Percentiles rank a stretch among this genome's conserved stretches.
These are phyloP conservation scores for Symphodus melops DNA, from an alignment of 2,113 vertebrate species.

Conservation along the genomic window DNA sequence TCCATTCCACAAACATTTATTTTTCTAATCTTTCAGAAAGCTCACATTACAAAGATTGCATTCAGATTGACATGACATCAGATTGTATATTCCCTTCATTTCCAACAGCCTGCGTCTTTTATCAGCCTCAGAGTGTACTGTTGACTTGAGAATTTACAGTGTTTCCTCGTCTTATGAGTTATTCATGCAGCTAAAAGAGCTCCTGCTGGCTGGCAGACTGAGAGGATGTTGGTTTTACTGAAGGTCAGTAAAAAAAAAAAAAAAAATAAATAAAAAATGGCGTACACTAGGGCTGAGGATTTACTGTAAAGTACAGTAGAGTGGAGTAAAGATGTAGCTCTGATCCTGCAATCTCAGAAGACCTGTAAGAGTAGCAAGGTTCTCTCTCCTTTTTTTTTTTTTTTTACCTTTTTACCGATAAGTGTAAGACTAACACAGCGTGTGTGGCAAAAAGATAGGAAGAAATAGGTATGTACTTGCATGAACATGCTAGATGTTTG, in stretches of 20 bases:
- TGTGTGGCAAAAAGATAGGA: constrained; percentile 2
- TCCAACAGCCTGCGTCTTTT: not conserved
- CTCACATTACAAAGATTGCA: not conserved
- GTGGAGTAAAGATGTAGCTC: constrained; percentile 6
- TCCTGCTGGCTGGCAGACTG: constrained; percentile 35
- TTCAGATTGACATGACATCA: not conserved
- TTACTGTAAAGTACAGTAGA: constrained; percentile 11
- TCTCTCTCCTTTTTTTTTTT: not conserved
- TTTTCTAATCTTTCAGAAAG: not conserved
- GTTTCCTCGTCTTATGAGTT: constrained; percentile 67
- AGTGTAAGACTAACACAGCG: not conserved
- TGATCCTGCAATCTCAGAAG: constrained; percentile 21
- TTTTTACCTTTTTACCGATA: not conserved
- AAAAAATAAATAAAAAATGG: too few species aligned
- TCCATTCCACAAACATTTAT: constrained; percentile 2
- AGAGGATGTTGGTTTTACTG: constrained; percentile 12
- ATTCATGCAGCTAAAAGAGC: constrained; percentile 67
- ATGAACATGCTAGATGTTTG: not conserved
- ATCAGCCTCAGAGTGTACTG: constrained; percentile 12
- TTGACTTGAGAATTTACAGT: constrained; percentile 54
- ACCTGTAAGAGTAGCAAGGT: not conserved
- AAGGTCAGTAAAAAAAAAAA: constrained; percentile 1
- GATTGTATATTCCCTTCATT: not conserved
- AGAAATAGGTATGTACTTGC: not conserved
- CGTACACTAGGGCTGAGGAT: constrained; percentile 10